phyloP scores from a whole-genome alignment of 1,140 invertebrate genomes.

The Saccostrea cuccullata region DNA sequence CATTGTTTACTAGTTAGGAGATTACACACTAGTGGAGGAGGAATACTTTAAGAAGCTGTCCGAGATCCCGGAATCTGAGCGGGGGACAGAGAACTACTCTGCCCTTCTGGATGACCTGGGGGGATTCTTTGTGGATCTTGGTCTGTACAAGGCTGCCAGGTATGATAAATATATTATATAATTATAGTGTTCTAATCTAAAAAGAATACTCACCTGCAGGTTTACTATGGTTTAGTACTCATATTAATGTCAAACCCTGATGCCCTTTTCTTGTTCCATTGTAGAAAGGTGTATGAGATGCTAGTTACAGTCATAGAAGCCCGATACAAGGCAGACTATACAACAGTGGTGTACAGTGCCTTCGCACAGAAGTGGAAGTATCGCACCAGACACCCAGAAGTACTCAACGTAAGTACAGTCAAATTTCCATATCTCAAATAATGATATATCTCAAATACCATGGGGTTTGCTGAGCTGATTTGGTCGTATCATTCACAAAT shows the following conservation, averaged over 20 bases:
- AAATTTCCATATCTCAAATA: no score
- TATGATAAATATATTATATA: not conserved
- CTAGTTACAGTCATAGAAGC: slow-evolving; percentile 60
- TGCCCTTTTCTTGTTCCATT: not conserved
- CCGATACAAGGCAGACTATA: slow-evolving; percentile 53
- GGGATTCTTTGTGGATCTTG: slow-evolving; percentile 61
- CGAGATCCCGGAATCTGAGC: slow-evolving; percentile 47
- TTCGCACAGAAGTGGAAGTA: slow-evolving; percentile 59
- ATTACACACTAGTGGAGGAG: slow-evolving; percentile 55
- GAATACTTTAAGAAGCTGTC: slow-evolving; percentile 59
- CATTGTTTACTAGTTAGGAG: slow-evolving; percentile 59
- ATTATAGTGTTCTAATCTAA: no score
- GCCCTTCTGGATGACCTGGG: slow-evolving; percentile 52
- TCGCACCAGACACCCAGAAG: slow-evolving; percentile 60
- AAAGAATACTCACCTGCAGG: no score
- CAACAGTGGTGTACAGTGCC: slow-evolving; percentile 59
- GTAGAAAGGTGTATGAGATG: slow-evolving; percentile 60
- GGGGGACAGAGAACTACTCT: slow-evolving; percentile 39
- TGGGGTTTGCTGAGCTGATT: no score
- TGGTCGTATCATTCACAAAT: no score
- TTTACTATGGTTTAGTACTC: no score
- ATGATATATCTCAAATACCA: no score
- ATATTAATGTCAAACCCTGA: no score
- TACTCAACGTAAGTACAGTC: slow-evolving; percentile 62
- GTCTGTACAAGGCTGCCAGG: slow-evolving; percentile 62